Evolutionary conservation across 1,140 invertebrate genomes (phyloP), one percentile per base, ranked within the genome.

Genomic region (Cydia strobilella): DNA sequence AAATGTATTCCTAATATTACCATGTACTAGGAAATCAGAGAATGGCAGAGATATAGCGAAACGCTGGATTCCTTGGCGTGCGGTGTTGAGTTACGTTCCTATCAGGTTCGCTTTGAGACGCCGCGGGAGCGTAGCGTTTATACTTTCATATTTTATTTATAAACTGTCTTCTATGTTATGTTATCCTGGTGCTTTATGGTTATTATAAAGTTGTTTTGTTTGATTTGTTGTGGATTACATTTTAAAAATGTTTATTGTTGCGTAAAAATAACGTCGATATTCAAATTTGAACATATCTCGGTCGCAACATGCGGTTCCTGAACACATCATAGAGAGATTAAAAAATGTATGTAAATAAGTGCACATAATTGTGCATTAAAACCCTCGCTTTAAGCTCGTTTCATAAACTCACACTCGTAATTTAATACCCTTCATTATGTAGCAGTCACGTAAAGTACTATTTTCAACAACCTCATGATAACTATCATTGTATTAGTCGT

Each of bases 101-200:
- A 86, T 89, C 87, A 79, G 80, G 88, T 89, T 89, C 83, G 80
- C 88, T 90, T 90, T 90, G 88, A 88, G 82, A 85, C 76, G 84
- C 88, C 88, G 88, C 87, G 74, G 82, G 81, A 86, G 84, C 85
- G 79, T 77, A 73, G 78, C 84, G 84, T 20, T 35, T 86, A 84
- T 85, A 87, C 83, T 83, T 85, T 86, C 86, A 87, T 87, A 85
- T 86, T 87, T 81, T 84, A 79, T 79, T 39, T 69, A 77, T 83
- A 83, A 79, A 81, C 79, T 79, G 83, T 83, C 82, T 81, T 75
- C 79, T 83, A 78, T 83, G 82, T 85, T 86, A 86, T 86, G 82
- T 80, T 77, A 73, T 77, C 84, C 80, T 83, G 79, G 84, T 85
- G 84, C 74, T 88, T 88, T 86, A 88, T 80, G 85, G 82, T 88